These are phyloP conservation scores for Rallus limicola DNA, from an alignment of 2,113 vertebrate genomes.

Conservation along the genomic window DNA sequence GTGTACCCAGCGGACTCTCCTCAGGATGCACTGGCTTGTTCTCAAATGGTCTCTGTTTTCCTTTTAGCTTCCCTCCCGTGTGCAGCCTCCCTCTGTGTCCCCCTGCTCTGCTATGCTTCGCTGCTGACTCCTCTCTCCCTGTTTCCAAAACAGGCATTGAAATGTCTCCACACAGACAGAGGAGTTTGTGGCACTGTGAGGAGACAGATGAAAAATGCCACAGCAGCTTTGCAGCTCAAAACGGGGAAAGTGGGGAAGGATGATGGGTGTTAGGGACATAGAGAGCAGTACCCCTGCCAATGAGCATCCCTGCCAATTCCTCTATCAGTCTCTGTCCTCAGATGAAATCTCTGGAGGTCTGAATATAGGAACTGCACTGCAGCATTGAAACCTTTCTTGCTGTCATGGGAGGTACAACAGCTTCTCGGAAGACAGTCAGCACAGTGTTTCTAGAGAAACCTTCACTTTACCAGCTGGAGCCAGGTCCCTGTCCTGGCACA, in stretches of 20 bases:
- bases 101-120: background rate
- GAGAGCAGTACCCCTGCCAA: background rate
- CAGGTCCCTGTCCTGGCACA: background rate
- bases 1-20: too few species aligned
- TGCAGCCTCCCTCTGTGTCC: background rate
- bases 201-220: background rate
- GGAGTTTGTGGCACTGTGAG: background rate
- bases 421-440: background rate
- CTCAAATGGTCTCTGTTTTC: background rate
- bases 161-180: fast-evolving
- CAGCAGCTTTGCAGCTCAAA: background rate
- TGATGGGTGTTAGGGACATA: background rate
- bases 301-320: background rate
- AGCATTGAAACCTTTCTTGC: background rate
- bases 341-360: background rate
- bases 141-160: background rate
- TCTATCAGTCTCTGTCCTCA: background rate
- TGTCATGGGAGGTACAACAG: background rate
- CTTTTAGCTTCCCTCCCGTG: background rate
- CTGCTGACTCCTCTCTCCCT: background rate
- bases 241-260: fast-evolving
- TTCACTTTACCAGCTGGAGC: background rate
- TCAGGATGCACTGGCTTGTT: background rate
- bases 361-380: background rate
- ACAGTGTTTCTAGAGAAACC: background rate